Base-by-base conservation (phyloP, 2,888 invertebrate species). In the Cerceris rybyensis region DNA sequence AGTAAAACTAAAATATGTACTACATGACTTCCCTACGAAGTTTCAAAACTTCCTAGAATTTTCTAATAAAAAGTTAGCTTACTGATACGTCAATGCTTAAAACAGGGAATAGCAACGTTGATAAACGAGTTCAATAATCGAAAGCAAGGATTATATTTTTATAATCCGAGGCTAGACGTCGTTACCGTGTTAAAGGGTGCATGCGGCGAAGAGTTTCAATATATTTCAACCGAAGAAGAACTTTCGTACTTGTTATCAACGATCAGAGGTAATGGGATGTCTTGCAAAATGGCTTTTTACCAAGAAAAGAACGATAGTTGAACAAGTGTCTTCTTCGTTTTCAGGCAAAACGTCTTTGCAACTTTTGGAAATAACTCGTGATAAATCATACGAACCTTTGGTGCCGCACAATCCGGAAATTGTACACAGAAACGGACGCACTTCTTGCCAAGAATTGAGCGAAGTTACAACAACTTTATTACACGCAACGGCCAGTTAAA, bases 51-150 rank as follows among this genome's bases (percentile, higher is more conserved):
- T n/a, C n/a, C n/a, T n/a, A n/a, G n/a, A n/a, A 28, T 28, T 28
- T 28, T 4, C 28, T 28, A 28, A 28, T 28, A 4, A 28, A 28
- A 2, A 28, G 28, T 4, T 28, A 28, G 28, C 28, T 28, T 2
- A 28, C 28, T 4, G 4, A 28, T 28, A 28, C 28, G 4, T 28
- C 28, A 1, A 28, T 28, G 4, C 28, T 28, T 28, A 28, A 63
- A 69, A 42, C 76, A 97, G 93, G 97, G 97, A 58, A 95, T 97
- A 81, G 96, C 96, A 39, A 95, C 96, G 0, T 90, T 97, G 59
- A 96, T 96, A 1, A 95, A 94, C 76, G 96, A 97, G 78, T 94
- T 97, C 64, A 94, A 94, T 0, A 93, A 94, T 6, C 94, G 96
- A 42, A 95, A 96, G 13, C 96, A 96, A 82, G 95, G 95, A 0